These are phyloP conservation scores for Butorides virescens DNA, from an alignment of 2,113 vertebrate genomes.

Conservation along the genomic window DNA sequence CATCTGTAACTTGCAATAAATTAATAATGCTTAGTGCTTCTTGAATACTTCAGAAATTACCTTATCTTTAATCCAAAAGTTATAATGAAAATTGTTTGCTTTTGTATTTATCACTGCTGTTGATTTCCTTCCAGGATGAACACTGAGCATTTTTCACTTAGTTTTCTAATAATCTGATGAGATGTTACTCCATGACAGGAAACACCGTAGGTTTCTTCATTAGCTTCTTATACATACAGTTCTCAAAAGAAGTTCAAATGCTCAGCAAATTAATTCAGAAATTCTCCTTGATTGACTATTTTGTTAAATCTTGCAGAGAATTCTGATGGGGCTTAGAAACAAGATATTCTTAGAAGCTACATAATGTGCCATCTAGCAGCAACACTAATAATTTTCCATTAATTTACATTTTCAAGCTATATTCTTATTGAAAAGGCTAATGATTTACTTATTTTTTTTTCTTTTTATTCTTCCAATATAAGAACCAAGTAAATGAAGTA, in stretches of 20 bases:
- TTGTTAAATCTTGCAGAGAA: not conserved
- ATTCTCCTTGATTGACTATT: not conserved
- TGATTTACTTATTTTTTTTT: not conserved
- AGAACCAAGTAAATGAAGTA: not conserved
- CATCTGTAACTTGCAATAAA: not conserved
- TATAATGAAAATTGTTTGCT: not conserved
- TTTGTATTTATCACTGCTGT: not conserved
- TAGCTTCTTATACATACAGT: not conserved
- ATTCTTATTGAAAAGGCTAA: not conserved
- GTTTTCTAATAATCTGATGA: not conserved
- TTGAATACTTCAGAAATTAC: not conserved
- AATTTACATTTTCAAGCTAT: not conserved
- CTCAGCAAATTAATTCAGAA: not conserved
- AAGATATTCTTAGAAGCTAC: not conserved
- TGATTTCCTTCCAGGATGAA: not conserved
- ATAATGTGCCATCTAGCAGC: not conserved
- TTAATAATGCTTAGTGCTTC: not conserved
- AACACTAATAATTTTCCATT: not conserved
- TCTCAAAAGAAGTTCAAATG: not conserved
- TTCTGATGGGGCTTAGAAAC: not conserved
- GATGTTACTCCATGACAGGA: not conserved
- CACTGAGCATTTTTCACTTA: not conserved
- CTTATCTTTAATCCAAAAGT: not conserved
- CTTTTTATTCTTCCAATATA: not conserved
- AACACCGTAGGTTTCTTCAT: not conserved